These are phyloP conservation scores for Fopius arisanus DNA, from an alignment of 1,140 invertebrate species.

Conservation along the genomic window DNA sequence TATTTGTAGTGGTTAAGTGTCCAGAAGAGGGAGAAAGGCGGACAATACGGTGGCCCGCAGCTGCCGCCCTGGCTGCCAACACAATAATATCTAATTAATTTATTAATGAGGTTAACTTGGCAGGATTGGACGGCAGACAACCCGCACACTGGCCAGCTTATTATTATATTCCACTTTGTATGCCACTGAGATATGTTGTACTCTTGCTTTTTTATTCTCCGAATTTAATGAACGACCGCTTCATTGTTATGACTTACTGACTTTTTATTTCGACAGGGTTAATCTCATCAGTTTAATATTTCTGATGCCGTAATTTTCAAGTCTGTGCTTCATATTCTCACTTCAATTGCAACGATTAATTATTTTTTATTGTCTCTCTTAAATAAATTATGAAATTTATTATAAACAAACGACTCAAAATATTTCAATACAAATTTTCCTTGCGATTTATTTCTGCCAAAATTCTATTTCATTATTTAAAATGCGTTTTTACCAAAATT, in stretches of 20 bases:
- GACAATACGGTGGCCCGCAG: conserved; percentile 50
- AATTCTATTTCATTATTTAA: too few species aligned
- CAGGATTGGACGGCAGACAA: conserved; percentile 63
- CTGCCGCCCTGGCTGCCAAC: conserved; percentile 62
- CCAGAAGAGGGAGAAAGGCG: conserved; percentile 3
- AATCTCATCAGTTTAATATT: too few species aligned
- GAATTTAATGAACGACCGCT: neutral
- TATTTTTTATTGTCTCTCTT: too few species aligned
- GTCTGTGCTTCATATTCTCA: too few species aligned
- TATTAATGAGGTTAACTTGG: conserved; percentile 66
- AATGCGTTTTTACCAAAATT: too few species aligned
- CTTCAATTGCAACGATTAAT: too few species aligned
- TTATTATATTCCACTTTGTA: conserved; percentile 1
- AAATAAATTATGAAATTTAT: too few species aligned
- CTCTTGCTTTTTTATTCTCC: neutral
- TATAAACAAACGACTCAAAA: too few species aligned
- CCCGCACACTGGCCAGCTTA: conserved; percentile 42
- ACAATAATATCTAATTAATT: conserved; percentile 66
- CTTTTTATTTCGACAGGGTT: neutral
- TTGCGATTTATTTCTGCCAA: too few species aligned
- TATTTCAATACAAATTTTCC: too few species aligned
- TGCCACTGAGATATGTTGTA: neutral
- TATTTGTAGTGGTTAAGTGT: conserved; percentile 27
- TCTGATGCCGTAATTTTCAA: too few species aligned
- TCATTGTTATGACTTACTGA: neutral